Evolutionary conservation across 2,113 vertebrate species (phyloP), one percentile per base, ranked within the genome.

Genomic region (Xiphias gladius): DNA sequence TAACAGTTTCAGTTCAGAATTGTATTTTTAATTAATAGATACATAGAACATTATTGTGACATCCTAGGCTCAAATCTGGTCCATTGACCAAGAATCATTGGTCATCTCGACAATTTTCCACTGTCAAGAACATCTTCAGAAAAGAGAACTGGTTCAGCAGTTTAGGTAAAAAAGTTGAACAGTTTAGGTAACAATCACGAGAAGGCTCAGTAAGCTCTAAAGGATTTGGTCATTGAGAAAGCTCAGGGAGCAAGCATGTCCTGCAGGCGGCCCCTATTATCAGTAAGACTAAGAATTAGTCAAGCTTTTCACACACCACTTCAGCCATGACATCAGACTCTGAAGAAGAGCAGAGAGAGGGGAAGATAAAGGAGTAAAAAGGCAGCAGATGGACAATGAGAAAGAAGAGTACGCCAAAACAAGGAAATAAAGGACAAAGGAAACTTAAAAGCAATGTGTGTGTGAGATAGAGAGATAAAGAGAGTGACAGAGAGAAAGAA

Each of bases 271-370:
- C 67, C 61, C 6, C 41, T 79, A 59, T 81, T 79, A 85, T 86
- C 83, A 72, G 66, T 50, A 9, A 84, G 63, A 64, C 55, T 69
- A 6, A 32, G 66, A 87, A 64, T 86, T 62, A 79, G 59, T 63
- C 28, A 24, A 58, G 84, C 71, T 64, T 82, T 83, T 90, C 41
- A 77, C 82, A 82, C 71, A 79, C 43, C 55, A 80, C 84, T 84
- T 69, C 52, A 90, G 76, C 69, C 73, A 80, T 82, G 73, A 92
- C 78, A 88, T 89, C 83, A 86, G 73, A 66, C 73, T 80, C 39
- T 64, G 69, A 77, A 79, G 64, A 78, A 72, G 73, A 72, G 37
- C 74, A 73, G 41, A 39, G 13, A 50, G 48, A 64, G 17, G 41
- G 71, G 24, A 24, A 74, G 82, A 83, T 73, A 67, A 80, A 48